phyloP scores from a whole-genome alignment of 2,888 invertebrate genomes.

The Drosophila demipolita region DNA sequence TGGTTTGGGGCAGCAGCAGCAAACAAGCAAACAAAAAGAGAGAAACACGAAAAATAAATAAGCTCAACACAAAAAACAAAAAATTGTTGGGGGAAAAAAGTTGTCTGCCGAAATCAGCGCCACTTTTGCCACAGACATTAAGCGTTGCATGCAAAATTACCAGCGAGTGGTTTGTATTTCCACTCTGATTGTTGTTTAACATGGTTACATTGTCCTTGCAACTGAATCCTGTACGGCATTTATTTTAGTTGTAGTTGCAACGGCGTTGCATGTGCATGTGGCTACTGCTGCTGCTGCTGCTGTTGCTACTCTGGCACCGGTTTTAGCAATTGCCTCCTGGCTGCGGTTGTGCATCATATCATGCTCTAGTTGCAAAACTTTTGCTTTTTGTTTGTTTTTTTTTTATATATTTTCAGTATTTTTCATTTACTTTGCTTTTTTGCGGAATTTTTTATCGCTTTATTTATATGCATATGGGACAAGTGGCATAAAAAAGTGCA shows the following conservation, averaged over 20 bases:
- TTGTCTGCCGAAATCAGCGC: conserved; percentile 78
- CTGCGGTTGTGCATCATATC: conserved; percentile 73
- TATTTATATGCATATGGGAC: conserved; percentile 72
- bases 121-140: conserved; percentile 80
- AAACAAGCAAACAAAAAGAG: conserved; percentile 27
- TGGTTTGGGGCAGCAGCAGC: conserved; percentile 12
- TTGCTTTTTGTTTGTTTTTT: conserved; percentile 44
- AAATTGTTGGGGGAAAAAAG: conserved; percentile 31
- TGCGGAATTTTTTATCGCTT: conserved; percentile 57
- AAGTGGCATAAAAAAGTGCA: conserved; percentile 67
- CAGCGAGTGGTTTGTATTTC: conserved; percentile 80
- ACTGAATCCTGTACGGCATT: conserved; percentile 69
- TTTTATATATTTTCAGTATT: conserved; percentile 22
- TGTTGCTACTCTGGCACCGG: conserved; percentile 12
- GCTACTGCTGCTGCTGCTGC: conserved; percentile 20
- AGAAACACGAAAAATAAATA: conserved; percentile 9
- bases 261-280: conserved; percentile 58
- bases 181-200: conserved; percentile 81
- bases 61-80: background rate
- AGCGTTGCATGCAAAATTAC: conserved; percentile 83
- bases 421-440: conserved; percentile 13
- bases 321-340: conserved; percentile 27
- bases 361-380: conserved; percentile 78
- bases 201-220: conserved; percentile 80
- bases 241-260: conserved; percentile 53